Evolutionary conservation across 2,888 invertebrate species (phyloP), one percentile per base, ranked within the genome.

Genomic region (Dryadula phaetusa): DNA sequence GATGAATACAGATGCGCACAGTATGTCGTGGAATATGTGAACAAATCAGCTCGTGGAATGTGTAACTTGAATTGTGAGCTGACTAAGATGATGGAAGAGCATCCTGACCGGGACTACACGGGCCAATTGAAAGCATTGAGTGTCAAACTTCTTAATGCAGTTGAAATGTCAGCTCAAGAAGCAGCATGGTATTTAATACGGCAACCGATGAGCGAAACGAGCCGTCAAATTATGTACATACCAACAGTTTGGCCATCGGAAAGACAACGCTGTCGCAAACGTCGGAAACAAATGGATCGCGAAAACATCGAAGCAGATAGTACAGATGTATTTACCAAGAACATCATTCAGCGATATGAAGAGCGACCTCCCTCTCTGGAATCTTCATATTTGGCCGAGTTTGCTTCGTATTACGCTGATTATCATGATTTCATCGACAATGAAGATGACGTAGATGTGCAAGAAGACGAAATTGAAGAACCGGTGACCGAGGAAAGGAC

Each of bases 331-430:
- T 87, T 86, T 85, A 85, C 80, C 67, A 81, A 84, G 66, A 82
- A 86, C 75, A 83, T 82, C 75, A 80, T 86, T 54, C 82, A 85
- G 61, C 83, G 82, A 62, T 88, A 88, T 71, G 78, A 87, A 74
- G 76, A 82, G 74, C 68, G 87, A 70, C 86, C 84, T 60, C 74
- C 75, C 69, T 77, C 80, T 62, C 71, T 88, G 7, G 62, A 76
- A 63, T 53, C 79, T 62, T 69, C 83, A 53, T 78, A 80, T 56
- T 74, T 88, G 47, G 86, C 85, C 3, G 77, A 81, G 74, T 88
- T 86, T 76, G 79, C 77, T 1, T 74, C 79, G 73, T 79, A 73
- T 72, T 79, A 80, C 72, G 75, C 77, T 77, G 71, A 77, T 28
- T 8, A 64, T 76, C 28, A 56, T 74, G 78, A 80, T 70, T 46